Base-by-base conservation (phyloP, 2,888 invertebrate species). In the Troides oblongomaculatus region DNA sequence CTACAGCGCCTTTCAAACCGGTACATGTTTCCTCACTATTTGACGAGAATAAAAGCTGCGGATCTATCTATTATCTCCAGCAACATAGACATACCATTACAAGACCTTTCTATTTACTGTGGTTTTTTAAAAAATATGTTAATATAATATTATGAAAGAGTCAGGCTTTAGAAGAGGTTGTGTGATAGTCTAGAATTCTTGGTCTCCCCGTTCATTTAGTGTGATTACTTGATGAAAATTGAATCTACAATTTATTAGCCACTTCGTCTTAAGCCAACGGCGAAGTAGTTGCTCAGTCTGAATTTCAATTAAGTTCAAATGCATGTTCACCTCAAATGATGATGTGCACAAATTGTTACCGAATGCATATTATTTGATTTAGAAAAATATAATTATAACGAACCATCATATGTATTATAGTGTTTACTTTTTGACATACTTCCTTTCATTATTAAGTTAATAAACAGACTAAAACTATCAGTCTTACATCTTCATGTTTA, bases 221-320 rank as follows among this genome's bases (percentile, higher is more conserved):
- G 50, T 17, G 50, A 50, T 12, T 5, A 50, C 50, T 50, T 50
- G 50, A 50, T 50, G 50, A 50, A 50, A 50, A 50, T 23, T 57
- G 21, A 57, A 57, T 57, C 57, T 30, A 60, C 23, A 60, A 46
- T 66, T 66, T 60, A 66, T 59, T 46, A 25, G 58, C 25, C 59
- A 50, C 36, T 66, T 39, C 53, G 53, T 66, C 60, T 53, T n/a
- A 50, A 66, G 21, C 53, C 43, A 66, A n/a, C 60, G 53, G 36
- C 30, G 36, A 17, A 21, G 23, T 66, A 61, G 43, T 53, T 58
- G 46, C 65, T 59, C 12, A 18, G 30, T 59, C 46, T 66, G 25
- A 53, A 46, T 60, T 60, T 60, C 21, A 66, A 53, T 66, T 66
- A 60, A 36, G 21, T 30, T 66, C 60, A 53, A 64, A 57, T 64